A percentile compares a stretch with the other conserved stretches of the same genome.
Evolutionary conservation across 2,113 vertebrate species (phyloP).

Genomic region (Leucosticte australis): DNA sequence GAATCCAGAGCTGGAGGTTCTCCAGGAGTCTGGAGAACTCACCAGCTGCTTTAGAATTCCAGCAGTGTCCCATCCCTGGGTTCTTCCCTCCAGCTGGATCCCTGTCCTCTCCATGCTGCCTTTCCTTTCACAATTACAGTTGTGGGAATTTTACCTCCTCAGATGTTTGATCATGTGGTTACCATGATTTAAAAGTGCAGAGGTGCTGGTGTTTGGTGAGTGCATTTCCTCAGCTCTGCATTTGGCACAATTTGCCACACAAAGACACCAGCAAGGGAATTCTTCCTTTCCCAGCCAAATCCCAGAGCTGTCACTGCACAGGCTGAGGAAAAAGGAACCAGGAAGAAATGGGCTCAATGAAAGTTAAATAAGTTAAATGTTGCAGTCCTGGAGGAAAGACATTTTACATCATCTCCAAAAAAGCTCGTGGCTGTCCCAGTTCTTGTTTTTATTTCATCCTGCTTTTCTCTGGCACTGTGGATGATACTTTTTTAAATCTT

Average conservation of each 20-base stretch:
- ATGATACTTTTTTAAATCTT: fast-evolving
- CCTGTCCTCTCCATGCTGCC: neutral
- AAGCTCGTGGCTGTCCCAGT: neutral
- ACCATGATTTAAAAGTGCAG: neutral
- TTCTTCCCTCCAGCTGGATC: neutral
- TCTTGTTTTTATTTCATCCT: neutral
- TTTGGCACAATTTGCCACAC: neutral
- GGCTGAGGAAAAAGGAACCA: neutral
- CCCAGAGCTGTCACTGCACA: neutral
- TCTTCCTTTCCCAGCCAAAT: neutral
- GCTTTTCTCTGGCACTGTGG: neutral
- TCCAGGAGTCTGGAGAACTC: neutral
- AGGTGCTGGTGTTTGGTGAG: too few relatives aligned
- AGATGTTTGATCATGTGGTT: neutral
- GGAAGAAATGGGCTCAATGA: neutral
- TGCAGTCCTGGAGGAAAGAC: neutral
- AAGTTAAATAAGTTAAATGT: neutral
- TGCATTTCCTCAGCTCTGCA: neutral
- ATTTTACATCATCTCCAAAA: too few relatives aligned
- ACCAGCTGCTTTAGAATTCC: fast-evolving
- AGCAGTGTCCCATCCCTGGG: neutral
- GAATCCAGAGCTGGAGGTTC: neutral
- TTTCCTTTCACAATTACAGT: neutral
- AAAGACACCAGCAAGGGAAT: neutral
- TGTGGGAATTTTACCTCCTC: neutral